Evolutionary conservation across 2,113 vertebrate species (phyloP).

Genomic region (Parotia lawesii): DNA sequence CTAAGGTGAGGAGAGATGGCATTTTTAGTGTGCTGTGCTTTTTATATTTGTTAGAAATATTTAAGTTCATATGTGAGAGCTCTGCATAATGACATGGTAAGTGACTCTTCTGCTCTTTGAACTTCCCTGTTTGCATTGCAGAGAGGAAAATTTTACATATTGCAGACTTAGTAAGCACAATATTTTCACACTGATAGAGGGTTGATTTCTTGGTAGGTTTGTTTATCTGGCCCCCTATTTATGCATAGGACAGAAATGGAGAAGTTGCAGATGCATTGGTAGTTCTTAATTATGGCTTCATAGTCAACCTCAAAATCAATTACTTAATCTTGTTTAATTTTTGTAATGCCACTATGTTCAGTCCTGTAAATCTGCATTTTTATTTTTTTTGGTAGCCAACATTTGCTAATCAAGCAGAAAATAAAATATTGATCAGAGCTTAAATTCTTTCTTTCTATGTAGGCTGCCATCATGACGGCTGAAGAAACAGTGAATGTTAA

Average conservation of each 20-base stretch:
- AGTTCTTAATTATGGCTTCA: not conserved
- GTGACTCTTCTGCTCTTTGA: not conserved
- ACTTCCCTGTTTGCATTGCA: not conserved
- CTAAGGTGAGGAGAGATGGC: not conserved
- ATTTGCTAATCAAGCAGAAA: not conserved
- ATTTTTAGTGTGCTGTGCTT: not conserved
- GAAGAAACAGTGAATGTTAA: conserved; percentile 96
- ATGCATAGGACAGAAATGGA: not conserved
- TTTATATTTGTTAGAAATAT: not conserved
- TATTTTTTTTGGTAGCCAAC: not conserved
- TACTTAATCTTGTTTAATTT: not conserved
- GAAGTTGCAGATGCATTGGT: not conserved
- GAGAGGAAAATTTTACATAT: not conserved
- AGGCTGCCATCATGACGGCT: conserved; percentile 87
- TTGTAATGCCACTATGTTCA: not conserved
- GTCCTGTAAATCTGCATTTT: not conserved
- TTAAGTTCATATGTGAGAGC: not conserved
- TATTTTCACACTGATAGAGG: not conserved
- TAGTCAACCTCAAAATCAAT: not conserved
- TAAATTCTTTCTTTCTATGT: conserved; percentile 16
- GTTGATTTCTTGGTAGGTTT: not conserved
- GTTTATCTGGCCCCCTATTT: not conserved
- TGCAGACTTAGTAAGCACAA: not conserved
- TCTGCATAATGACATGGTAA: not conserved
- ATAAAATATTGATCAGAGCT: not conserved